Base-by-base conservation (phyloP, 2,797 vertebrate species). In the Pipistrellus pygmaeus region DNA sequence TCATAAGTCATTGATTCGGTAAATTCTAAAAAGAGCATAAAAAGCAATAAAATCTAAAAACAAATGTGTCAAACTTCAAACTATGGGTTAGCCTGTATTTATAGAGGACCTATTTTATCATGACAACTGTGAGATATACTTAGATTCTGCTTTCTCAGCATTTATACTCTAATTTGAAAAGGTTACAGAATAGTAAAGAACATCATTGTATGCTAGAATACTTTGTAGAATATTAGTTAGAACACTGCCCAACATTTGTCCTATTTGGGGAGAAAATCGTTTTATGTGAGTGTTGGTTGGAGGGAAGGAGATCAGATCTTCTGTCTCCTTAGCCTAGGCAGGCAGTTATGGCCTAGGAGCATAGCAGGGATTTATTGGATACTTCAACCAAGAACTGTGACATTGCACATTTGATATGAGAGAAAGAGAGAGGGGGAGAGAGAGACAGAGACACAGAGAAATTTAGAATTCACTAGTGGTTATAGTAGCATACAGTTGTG, bases 11-110 rank as follows among this genome's bases (percentile, higher is more conserved):
- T 20, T 85, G 15, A 18, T 32, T 87, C 51, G 23, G 20, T 90
- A 77, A 86, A 89, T 9, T 94, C 25, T 51, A 69, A 62, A 11
- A 64, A 53, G 46, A 71, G 13, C 6, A 57, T 48, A 35, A 85
- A 92, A 96, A 96, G 12, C 27, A 85, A 76, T 75, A 88, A 64
- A 64, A 68, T 11, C 46, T 57, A 23, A 51, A 88, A 85, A 55
- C 2, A 91, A 86, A 46, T 85, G 18, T 81, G 21, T 72, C 21
- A 27, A 41, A 55, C 8, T 76, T 84, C 38, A 78, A 87, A 69
- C 17, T 92, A 55, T 10, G 35, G 1, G 7, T 55, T 57, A 72
- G 8, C 27, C 53, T 80, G 27, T 73, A 87, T 76, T 88, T 91
- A 68, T 64, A 73, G 6, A 85, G 48, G 76, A 76, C 14, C 38